Percentiles rank a stretch among this genome's conserved stretches.
phyloP scores from a whole-genome alignment of 2,888 invertebrate genomes.

The Dynastes maya region DNA sequence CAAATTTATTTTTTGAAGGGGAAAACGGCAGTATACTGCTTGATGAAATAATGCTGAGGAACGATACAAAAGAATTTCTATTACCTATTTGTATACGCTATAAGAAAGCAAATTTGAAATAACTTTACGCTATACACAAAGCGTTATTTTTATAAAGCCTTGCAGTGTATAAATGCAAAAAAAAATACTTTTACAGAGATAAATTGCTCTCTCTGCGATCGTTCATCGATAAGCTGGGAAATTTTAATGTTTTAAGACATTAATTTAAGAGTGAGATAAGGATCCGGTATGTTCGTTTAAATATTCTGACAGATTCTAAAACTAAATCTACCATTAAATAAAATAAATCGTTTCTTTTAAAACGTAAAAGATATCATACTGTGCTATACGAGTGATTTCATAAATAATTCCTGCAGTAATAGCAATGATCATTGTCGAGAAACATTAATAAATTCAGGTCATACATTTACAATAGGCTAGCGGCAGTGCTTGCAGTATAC shows the following conservation, averaged over 20 bases:
- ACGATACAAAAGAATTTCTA: conserved; percentile 39
- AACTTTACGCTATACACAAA: conserved; percentile 9
- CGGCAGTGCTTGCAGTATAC: no score
- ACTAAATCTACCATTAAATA: conserved; percentile 10
- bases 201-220: conserved; percentile 21
- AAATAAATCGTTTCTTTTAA: conserved; percentile 7
- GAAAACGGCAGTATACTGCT: neutral
- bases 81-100: conserved; percentile 24
- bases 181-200: conserved; percentile 20
- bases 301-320: conserved; percentile 20
- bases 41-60: conserved; percentile 22
- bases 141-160: conserved; percentile 21
- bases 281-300: conserved; percentile 18
- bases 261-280: conserved; percentile 21
- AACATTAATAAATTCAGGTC: no score
- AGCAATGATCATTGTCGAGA: no score
- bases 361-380: neutral
- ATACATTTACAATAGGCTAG: no score
- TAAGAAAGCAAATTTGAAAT: conserved; percentile 28
- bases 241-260: conserved; percentile 24
- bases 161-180: conserved; percentile 15
- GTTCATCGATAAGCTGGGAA: conserved; percentile 22
- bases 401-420: no score
- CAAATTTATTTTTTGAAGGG: neutral
- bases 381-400: neutral